Evolutionary conservation across 1,140 invertebrate species (phyloP), one percentile per base, ranked within the genome.

Genomic region (Meloidogyne chitwoodi): DNA sequence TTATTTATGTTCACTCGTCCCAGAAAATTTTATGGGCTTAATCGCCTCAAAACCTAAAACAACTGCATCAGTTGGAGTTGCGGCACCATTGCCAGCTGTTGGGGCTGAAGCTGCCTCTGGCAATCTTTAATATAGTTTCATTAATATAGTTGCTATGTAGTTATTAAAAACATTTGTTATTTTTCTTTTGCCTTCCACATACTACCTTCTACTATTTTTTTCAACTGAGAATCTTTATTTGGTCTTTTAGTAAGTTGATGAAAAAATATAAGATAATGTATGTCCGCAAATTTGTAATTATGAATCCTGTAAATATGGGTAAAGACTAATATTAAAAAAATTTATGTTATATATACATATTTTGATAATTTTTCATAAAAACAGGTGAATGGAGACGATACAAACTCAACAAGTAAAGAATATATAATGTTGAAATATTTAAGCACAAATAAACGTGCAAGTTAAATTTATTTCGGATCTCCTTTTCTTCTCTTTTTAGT

Each of bases 11-110:
- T 74, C 81, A 34, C 27, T 79, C 26, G 27, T 82, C 16, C 81
- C 81, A n/a, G 81, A 82, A 41, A 82, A 82, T 34, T 56, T 84
- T 19, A 61, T 84, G 44, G 65, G 71, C 29, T 66, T 82, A 61
- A 64, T 82, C 16, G 83, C 81, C 24, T 84, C 81, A 24, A 82
- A 83, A 48, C 77, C 82, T 12, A 75, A 19, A 38, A 22, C 77
- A 26, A 62, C 74, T 1, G 26, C 77, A 24, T 61, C 71, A 19
- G 71, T 22, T 27, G 71, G 71, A 6, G 48, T 56, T n/a, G 48
- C 19, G n/a, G 48, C 48, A n/a, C n/a, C 48, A 56, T n/a, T 56
- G n/a, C 48, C 48, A 6, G 19, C 48, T 5, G 48, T n/a, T 56
- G 48, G 48, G 5, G 48, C 48, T 5, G 48, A 56, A 22, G 48